Conservation (phyloP, 92 coral and sea anemone genomes). For the Micromussa lordhowensis region DNA sequence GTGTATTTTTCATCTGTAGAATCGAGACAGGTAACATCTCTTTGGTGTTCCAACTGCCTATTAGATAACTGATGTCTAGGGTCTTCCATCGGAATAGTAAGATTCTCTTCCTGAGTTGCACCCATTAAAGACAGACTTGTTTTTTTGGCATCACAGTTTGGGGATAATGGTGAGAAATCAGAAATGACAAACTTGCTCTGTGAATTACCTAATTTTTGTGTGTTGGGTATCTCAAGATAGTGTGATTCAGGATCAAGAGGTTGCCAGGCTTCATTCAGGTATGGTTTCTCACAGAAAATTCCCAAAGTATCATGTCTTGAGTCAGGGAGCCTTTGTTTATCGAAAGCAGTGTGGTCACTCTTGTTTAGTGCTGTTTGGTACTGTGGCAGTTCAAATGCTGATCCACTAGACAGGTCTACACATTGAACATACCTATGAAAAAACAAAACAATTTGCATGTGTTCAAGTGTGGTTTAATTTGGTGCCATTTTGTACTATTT, state of each 20-base stretch:
- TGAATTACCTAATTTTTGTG: background rate
- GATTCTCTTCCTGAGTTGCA: background rate
- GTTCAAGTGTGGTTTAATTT: background rate
- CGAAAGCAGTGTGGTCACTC: background rate
- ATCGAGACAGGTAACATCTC: background rate
- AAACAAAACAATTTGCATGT: background rate
- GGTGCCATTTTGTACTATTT: too few species aligned
- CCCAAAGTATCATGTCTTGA: background rate
- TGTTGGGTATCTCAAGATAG: conserved; percentile 17
- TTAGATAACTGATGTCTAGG: background rate
- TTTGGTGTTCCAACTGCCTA: conserved; percentile 3
- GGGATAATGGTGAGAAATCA: background rate
- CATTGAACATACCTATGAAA: conserved; percentile 74
- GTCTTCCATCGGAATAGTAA: background rate
- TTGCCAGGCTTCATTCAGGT: background rate
- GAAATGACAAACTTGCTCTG: background rate
- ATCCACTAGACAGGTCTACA: conserved; percentile 65
- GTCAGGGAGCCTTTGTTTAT: background rate
- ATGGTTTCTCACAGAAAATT: background rate
- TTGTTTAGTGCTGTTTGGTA: conserved; percentile 41
- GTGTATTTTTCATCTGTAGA: background rate
- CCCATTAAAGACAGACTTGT: background rate
- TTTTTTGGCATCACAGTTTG: background rate
- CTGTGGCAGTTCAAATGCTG: conserved; percentile 80
- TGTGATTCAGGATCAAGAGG: conserved; percentile 11